Evolutionary conservation across 2,888 invertebrate species (phyloP), one percentile per base, ranked within the genome.

Genomic region (Corbicula japonica): DNA sequence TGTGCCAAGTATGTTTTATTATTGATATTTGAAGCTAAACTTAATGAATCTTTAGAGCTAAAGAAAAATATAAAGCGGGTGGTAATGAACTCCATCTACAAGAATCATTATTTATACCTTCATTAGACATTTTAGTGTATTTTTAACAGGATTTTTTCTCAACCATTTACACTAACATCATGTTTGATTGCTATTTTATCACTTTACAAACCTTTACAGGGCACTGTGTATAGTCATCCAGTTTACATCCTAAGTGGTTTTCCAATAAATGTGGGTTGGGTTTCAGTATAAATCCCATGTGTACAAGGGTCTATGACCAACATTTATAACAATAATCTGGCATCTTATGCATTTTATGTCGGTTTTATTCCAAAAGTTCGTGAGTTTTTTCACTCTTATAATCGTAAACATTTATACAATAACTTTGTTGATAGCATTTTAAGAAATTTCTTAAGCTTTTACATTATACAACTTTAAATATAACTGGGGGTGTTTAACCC

Each of bases 121-220:
- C 28, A 28, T 46, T 54, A 38, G 44, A 66, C 41, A 66, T 21
- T 38, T 56, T 32, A 68, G 28, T 12, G 28, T 15, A 54, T 32
- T 21, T 32, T 18, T 23, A 56, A 68, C 68, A 68, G 12, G 21
- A 30, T 56, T 26, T 6, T 4, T 5, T 12, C 28, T 38, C 34
- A 46, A 58, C 34, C 46, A 12, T 26, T 58, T 44, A 46, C 5
- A 58, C 28, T 44, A 34, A 56, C 69, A 28, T 46, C 41, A 35
- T 34, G 18, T 21, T 69, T 34, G 41, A 58, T 56, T 58, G 32
- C 35, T 21, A 35, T 69, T 69, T 44, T 69, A 46, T 69, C 44
- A 69, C 58, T 56, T 46, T 41, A 28, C 66, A 15, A 41, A 52
- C 28, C 23, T 38, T 41, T 48, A 21, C 61, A 61, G 41, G 15